Evolutionary conservation across 1,140 invertebrate species (phyloP).

Genomic region (Maconellicoccus hirsutus): DNA sequence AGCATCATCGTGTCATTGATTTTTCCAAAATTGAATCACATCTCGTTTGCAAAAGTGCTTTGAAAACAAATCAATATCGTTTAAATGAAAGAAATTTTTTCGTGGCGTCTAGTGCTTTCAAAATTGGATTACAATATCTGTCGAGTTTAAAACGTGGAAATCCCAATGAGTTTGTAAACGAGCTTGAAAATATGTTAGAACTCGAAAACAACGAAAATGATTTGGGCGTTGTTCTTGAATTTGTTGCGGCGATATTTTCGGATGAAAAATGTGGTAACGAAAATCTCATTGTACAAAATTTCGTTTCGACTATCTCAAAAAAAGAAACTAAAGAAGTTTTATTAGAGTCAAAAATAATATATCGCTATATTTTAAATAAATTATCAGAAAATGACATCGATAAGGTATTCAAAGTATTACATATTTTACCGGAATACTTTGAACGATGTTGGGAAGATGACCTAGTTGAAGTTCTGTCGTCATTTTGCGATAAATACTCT

Average conservation of each 20-base stretch:
- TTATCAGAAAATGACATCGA: not conserved
- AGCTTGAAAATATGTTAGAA: not conserved
- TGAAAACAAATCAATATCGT: too few species aligned
- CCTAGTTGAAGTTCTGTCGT: not conserved
- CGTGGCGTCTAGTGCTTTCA: not conserved
- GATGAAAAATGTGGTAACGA: not conserved
- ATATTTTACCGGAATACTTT: not conserved
- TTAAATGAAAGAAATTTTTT: not conserved
- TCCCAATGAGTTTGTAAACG: not conserved
- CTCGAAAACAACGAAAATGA: not conserved
- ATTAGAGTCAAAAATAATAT: not conserved
- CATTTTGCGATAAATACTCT: not conserved
- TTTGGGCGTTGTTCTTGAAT: not conserved
- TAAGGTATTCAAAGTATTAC: not conserved
- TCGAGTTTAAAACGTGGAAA: not conserved
- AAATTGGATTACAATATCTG: not conserved
- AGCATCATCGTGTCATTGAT: not conserved
- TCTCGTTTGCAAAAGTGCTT: too few species aligned
- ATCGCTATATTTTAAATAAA: not conserved
- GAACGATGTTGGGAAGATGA: not conserved
- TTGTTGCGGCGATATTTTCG: not conserved
- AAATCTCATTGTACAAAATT: not conserved
- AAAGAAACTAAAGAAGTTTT: not conserved
- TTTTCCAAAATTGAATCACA: too few species aligned
- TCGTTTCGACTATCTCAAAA: not conserved